Base-by-base conservation (phyloP, 1,140 invertebrate genomes). In the Hydropsyche tenuis region DNA sequence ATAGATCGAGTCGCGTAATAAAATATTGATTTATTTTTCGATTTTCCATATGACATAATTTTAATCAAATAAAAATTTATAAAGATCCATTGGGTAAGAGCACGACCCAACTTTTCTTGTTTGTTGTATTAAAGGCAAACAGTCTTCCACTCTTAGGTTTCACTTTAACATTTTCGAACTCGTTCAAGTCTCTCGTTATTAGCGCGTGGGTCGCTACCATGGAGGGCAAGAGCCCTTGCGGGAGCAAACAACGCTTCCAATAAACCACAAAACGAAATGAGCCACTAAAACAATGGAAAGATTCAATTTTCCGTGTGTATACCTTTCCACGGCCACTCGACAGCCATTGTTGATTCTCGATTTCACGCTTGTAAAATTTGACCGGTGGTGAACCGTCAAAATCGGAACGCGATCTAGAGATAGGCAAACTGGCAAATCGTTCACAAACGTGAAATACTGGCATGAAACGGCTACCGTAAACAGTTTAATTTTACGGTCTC, bases 141-240 rank as follows among this genome's bases (percentile, higher is more conserved):
- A 14, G 12, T 27, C 60, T 30, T n/a, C 23, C 12, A n/a, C 16
- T 63, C 23, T 14, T 22, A 14, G 27, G 60, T 63, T 63, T 37
- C 27, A 30, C 60, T 27, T 27, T 22, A 16, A 27, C 9, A 23
- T n/a, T 6, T 5, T 53, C 11, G 23, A 37, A 27, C 60, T 63
- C 27, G 60, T 63, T 63, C 60, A 63, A 63, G 60, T 63, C 60
- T 37, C 60, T 30, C 60, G 27, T 63, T 22, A 63, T 63, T 63
- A 63, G 27, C 60, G 60, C 23, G 60, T 63, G 60, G 60, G 60
- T 27, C 27, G 60, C 16, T 37, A 14, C 14, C 60, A 27, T 14
- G 5, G 60, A 37, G 27, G 23, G 23, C 60, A 63, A 63, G 60
- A 22, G 60, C 23, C 48, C 48, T 53, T 53, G 20, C 48, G 7